Conservation (phyloP, 2,797 vertebrate species). For the Sebastes steindachneri region DNA sequence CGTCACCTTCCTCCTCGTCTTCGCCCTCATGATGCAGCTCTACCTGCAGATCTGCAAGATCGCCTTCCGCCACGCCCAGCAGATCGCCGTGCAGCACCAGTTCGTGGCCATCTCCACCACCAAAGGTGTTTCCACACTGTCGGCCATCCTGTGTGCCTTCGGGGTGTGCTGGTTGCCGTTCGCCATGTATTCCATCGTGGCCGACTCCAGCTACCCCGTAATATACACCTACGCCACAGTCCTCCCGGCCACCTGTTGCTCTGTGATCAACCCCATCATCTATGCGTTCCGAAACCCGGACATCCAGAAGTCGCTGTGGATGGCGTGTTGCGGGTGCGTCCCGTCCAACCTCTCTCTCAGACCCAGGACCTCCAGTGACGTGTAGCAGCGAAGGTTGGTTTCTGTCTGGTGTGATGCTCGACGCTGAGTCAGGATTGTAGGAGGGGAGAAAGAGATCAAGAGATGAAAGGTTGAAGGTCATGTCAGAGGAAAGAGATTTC, state of each 20-base stretch:
- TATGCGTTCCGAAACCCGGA: constrained; percentile 94
- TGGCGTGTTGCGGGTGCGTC: constrained; percentile 90
- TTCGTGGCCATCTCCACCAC: constrained; percentile 90
- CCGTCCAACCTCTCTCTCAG: constrained; percentile 87
- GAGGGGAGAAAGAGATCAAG: background rate
- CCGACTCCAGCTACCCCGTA: constrained; percentile 88
- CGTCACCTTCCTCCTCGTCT: constrained; percentile 89
- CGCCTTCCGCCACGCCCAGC: constrained; percentile 92
- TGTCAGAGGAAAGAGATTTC: background rate
- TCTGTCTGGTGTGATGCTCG: constrained; percentile 28
- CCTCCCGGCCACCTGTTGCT: constrained; percentile 90
- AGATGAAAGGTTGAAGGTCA: background rate
- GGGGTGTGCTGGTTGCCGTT: constrained; percentile 93
- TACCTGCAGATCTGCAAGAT: constrained; percentile 94
- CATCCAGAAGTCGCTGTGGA: constrained; percentile 92
- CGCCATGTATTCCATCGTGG: constrained; percentile 91
- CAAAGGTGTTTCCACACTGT: constrained; percentile 92
- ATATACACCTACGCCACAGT: constrained; percentile 91
- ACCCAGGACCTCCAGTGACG: constrained; percentile 92
- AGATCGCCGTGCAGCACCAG: constrained; percentile 94
- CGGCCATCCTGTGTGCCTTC: constrained; percentile 90
- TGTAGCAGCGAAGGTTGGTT: constrained; percentile 77
- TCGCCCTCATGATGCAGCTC: constrained; percentile 92
- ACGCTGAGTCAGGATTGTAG: constrained; percentile 25
- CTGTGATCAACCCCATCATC: constrained; percentile 92